Evolutionary conservation across 2,888 invertebrate species (phyloP), one percentile per base, ranked within the genome.

Genomic region (Oscheius sp.): DNA sequence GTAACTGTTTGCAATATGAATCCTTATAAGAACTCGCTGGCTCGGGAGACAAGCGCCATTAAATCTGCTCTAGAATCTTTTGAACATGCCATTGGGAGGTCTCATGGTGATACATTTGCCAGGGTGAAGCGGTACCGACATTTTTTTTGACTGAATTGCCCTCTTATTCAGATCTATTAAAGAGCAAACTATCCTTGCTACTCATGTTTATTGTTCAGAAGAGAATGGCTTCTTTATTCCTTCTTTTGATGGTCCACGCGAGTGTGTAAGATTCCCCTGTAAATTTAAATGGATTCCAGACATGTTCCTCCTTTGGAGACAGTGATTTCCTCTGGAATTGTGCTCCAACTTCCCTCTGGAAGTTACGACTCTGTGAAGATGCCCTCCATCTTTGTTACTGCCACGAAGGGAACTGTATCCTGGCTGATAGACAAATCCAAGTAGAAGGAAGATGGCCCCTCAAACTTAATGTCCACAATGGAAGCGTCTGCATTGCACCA

Each of bases 1-100:
- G 87, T 87, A 6, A 87, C 87, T 18, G 79, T 87, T 21, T 87
- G 87, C 76, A 87, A 87, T 71, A 79, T 86, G 71, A 87, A 87
- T 46, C 87, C 87, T 6, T 87, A 87, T 76, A 87, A 87, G 72
- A 86, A 85, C 66, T 85, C 85, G 18, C 75, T 85, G 27, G 87
- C 87, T 6, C 63, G 85, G 9, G 73, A 79, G 59, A 72, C 85
- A 23, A 79, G 77, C 21, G 75, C 84, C 5, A 81, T 87, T 21
- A 64, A 79, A 63, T 82, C 80, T 59, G 88, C 86, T 68, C 66
- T 87, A 43, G 79, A 79, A 66, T 85, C 86, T 2, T 87, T 85
- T 70, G 85, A 87, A 59, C 64, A 73, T 53, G 86, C 85, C 16
- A 74, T 79, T 59, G 74, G 74, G 21, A 71, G 63, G 61, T 29